Evolutionary conservation across 2,888 invertebrate genomes (phyloP).

Genomic region (Vannuccia rotundouncinata): DNA sequence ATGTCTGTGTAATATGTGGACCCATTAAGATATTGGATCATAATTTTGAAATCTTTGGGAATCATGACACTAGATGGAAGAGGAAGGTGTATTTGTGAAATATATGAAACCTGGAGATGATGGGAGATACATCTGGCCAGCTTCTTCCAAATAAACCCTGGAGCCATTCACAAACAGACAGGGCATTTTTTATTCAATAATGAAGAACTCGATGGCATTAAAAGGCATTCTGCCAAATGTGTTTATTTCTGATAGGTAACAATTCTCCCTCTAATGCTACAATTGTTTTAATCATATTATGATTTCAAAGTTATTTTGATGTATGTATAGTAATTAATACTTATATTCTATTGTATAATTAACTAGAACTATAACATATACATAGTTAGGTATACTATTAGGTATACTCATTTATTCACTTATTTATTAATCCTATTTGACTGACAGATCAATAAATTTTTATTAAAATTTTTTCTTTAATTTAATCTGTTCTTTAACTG

Average conservation of each 20-base stretch:
- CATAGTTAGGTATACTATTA: neutral
- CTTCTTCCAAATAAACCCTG: too few relatives aligned
- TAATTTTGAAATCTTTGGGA: too few relatives aligned
- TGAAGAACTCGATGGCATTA: slow-evolving; percentile 15
- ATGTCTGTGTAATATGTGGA: too few relatives aligned
- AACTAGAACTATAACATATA: neutral
- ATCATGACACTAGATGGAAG: too few relatives aligned
- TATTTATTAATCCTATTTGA: neutral
- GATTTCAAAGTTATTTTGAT: slow-evolving; percentile 16
- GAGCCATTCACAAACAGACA: too few relatives aligned
- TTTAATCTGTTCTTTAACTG: slow-evolving; percentile 4
- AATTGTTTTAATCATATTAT: slow-evolving; percentile 20
- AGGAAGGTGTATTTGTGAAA: too few relatives aligned
- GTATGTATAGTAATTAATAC: slow-evolving; percentile 10
- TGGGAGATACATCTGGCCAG: too few relatives aligned
- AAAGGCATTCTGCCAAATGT: slow-evolving; percentile 7
- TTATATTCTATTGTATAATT: slow-evolving; percentile 22
- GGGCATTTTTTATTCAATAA: slow-evolving; percentile 17
- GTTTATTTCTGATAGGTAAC: slow-evolving; percentile 19
- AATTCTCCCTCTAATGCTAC: slow-evolving; percentile 1
- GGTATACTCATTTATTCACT: slow-evolving; percentile 9
- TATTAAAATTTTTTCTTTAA: neutral
- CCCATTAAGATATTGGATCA: too few relatives aligned
- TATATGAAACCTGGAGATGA: too few relatives aligned
- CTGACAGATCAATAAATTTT: slow-evolving; percentile 5